Conservation (phyloP, 2,888 invertebrate species). For the Drosophila longiperda region DNA sequence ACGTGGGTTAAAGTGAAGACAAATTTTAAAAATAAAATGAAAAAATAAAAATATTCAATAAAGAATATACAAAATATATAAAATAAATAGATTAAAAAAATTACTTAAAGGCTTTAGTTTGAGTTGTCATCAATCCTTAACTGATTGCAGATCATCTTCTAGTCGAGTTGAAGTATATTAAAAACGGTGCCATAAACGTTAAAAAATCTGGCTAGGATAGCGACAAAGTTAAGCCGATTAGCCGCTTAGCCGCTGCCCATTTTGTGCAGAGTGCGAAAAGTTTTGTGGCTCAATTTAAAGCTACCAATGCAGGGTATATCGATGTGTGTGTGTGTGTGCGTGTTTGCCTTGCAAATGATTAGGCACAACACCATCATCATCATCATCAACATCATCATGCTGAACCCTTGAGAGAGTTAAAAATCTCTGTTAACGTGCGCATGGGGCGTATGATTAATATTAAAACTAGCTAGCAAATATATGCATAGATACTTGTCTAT, state of each 20-base stretch:
- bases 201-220: slow-evolving; percentile 53
- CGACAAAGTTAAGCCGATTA: slow-evolving; percentile 77
- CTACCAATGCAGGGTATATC: slow-evolving; percentile 38
- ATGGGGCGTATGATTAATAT: slow-evolving; percentile 54
- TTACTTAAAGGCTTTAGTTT: background rate
- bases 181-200: slow-evolving; percentile 50
- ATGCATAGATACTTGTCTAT: slow-evolving; percentile 60
- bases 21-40: no score
- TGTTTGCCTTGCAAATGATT: slow-evolving; percentile 64
- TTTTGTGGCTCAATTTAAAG: slow-evolving; percentile 49
- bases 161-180: background rate
- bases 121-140: background rate
- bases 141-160: background rate
- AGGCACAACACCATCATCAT: slow-evolving; percentile 24
- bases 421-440: slow-evolving; percentile 26
- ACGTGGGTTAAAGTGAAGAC: no score
- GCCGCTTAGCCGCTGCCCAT: slow-evolving; percentile 64
- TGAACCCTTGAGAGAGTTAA: slow-evolving; percentile 23
- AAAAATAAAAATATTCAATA: no score
- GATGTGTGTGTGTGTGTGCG: slow-evolving; percentile 4
- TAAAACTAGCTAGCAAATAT: slow-evolving; percentile 18
- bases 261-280: slow-evolving; percentile 72
- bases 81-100: background rate
- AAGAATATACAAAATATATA: no score
- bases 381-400: background rate